These are phyloP conservation scores for Geotrypetes seraphini DNA, from an alignment of 2,797 vertebrate species.

Conservation along the genomic window DNA sequence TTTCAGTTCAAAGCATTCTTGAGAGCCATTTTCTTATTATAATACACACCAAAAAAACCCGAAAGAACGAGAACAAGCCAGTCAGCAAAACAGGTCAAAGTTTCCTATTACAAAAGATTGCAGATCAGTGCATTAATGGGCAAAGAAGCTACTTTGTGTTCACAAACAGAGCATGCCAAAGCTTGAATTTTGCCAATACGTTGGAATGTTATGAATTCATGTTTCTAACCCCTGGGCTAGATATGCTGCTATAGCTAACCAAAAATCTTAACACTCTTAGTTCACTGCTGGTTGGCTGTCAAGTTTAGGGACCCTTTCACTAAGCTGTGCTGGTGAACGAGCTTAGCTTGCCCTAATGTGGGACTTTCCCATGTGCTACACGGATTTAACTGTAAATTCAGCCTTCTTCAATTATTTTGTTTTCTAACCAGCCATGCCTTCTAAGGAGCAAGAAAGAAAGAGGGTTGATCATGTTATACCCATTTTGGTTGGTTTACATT, in stretches of 20 bases:
- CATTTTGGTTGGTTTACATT: no score
- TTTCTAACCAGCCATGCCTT: no score
- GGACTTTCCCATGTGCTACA: no score
- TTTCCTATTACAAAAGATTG: conserved; percentile 20
- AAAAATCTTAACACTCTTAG: conserved; percentile 24
- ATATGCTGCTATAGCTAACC: conserved; percentile 17
- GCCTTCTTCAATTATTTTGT: no score
- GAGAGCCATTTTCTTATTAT: conserved; percentile 19
- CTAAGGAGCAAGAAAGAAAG: no score
- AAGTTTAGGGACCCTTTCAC: no score
- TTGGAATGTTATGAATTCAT: conserved; percentile 20
- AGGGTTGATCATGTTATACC: no score
- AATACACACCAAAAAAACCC: conserved; percentile 15
- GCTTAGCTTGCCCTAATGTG: no score
- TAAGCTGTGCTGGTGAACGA: no score
- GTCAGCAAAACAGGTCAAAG: conserved; percentile 16
- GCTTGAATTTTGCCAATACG: conserved; percentile 20
- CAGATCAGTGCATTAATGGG: conserved; percentile 9
- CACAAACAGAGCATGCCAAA: conserved; percentile 22
- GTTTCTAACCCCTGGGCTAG: conserved; percentile 33
- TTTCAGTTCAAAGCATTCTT: conserved; percentile 21
- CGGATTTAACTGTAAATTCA: no score
- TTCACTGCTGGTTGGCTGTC: conserved; percentile 15
- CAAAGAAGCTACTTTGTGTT: conserved; percentile 23
- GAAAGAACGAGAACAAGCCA: neutral